phyloP scores from a whole-genome alignment of 2,113 vertebrate species.

The Sylvia atricapilla region DNA sequence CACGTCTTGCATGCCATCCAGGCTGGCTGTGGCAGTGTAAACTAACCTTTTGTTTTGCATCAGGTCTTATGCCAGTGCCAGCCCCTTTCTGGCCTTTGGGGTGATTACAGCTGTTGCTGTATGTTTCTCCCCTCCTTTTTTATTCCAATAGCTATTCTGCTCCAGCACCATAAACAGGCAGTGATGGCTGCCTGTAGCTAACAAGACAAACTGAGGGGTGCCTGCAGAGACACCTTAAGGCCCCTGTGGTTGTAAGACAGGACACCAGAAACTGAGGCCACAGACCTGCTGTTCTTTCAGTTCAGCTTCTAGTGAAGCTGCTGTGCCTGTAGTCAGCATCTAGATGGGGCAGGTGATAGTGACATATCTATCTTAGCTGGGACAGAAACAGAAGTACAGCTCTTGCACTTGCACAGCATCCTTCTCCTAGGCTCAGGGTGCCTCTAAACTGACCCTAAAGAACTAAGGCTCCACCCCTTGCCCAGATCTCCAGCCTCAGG shows the following conservation, averaged over 20 bases:
- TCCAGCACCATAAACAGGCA: neutral
- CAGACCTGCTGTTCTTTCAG: neutral
- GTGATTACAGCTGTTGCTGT: neutral
- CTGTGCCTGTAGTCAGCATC: neutral
- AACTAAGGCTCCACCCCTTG: neutral
- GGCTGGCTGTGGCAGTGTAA: neutral
- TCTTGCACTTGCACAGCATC: neutral
- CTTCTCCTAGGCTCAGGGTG: neutral
- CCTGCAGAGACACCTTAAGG: neutral
- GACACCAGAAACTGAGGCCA: neutral
- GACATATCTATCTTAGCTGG: accelerated
- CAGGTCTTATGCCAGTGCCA: neutral
- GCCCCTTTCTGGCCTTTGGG: neutral
- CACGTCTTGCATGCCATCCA: accelerated
- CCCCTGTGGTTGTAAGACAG: neutral
- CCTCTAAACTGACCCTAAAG: neutral
- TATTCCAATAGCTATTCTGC: neutral
- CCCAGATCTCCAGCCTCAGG: neutral
- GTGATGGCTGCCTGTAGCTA: neutral
- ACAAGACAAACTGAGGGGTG: neutral
- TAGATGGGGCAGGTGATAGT: neutral
- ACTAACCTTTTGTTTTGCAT: neutral
- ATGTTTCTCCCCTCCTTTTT: accelerated
- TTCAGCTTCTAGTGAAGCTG: neutral
- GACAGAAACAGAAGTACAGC: neutral